Percentiles rank a stretch among this genome's conserved stretches.
phyloP scores from a whole-genome alignment of 2,797 vertebrate genomes.

The Acrocephalus scirpaceus region DNA sequence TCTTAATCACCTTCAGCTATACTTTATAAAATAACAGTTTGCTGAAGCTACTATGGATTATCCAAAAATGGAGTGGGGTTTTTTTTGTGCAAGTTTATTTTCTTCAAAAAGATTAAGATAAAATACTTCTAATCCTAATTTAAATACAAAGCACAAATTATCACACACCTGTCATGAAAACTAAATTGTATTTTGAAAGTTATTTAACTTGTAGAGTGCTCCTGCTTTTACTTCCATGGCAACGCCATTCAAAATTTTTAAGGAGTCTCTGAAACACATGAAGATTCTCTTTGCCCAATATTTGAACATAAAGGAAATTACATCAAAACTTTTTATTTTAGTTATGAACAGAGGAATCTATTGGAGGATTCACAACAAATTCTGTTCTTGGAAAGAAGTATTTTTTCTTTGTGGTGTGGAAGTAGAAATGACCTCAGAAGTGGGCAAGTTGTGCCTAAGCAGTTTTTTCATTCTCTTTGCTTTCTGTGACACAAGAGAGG shows the following conservation, averaged over 20 bases:
- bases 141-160: background rate
- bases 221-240: background rate
- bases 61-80: background rate
- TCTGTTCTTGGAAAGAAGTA: background rate
- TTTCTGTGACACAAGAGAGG: background rate
- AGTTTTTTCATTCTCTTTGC: background rate
- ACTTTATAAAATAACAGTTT: background rate
- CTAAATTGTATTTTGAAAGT: background rate
- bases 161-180: background rate
- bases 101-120: background rate
- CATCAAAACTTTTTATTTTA: background rate
- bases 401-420: background rate
- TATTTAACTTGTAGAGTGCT: background rate
- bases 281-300: background rate
- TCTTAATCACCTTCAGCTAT: background rate
- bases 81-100: background rate
- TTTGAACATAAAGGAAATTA: background rate
- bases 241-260: background rate
- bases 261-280: background rate
- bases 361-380: background rate
- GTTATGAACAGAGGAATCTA: background rate
- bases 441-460: background rate
- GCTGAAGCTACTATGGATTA: background rate
- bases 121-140: background rate
- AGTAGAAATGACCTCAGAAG: background rate